Evolutionary conservation across 1,140 invertebrate species (phyloP), one percentile per base, ranked within the genome.

Genomic region (Dufourea novaeangliae): DNA sequence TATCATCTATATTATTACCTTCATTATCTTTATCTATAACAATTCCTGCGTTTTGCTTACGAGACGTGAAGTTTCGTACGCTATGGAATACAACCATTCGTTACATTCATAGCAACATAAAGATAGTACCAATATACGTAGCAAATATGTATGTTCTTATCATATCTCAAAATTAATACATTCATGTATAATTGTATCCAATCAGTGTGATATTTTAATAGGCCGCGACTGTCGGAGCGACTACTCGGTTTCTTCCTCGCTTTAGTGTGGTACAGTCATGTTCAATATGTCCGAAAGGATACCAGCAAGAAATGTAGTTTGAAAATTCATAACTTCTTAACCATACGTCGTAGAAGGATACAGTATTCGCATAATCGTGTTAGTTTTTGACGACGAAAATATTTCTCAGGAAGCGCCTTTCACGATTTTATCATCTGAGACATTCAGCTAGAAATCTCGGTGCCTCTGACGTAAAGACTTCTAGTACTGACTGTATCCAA

Each of bases 361-460:
- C 78, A 84, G 70, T 62, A 74, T 76, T 74, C 82, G 86, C 81
- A 89, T 86, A 86, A 88, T 88, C 88, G 88, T 86, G 41, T 85
- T 75, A 88, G 78, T 87, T 87, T 90, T 84, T 84, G 37, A 52
- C 4, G 67, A 29, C 74, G 67, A 83, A 84, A 63, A 88, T 85
- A 62, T 88, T 81, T 88, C 76, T 75, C 62, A 70, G 67, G 79
- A 87, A 88, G 83, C 88, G 78, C 88, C 86, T 69, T 39, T 14
- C n/a, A 1, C 27, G 82, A 88, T 88, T 88, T 85, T 88, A 83
- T 67, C 54, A 67, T 84, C 54, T 78, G 70, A 73, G 2, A 52
- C 52, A 34, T 86, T 62, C 32, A 57, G 27, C 41, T 27, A 1
- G 62, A 72, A 54, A 22, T 68, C 75, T 12, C 32, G 2, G 11